Percentiles rank a stretch among this genome's conserved stretches.
Conservation (phyloP, 2,888 invertebrate species). For the Neoscelio sp. region DNA sequence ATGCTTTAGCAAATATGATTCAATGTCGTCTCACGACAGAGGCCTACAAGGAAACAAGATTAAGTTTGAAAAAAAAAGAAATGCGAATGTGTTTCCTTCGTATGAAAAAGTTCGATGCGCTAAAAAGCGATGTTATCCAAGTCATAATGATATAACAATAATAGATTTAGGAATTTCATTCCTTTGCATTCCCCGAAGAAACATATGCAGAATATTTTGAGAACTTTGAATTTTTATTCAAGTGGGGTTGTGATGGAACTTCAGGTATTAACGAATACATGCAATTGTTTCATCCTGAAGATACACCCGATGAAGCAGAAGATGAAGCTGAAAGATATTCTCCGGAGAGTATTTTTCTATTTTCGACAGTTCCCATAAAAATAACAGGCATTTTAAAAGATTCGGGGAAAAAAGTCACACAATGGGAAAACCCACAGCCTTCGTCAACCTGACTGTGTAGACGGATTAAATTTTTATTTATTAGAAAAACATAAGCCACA, state of each 20-base stretch:
- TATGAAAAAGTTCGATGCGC: constrained; percentile 2
- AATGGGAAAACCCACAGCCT: constrained; percentile 24
- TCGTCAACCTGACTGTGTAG: constrained; percentile 22
- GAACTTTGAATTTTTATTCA: constrained; percentile 27
- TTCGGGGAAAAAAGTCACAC: not conserved
- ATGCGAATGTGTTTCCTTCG: constrained; percentile 18
- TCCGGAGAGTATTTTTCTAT: constrained; percentile 18
- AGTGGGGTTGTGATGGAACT: constrained; percentile 55
- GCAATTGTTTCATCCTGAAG: constrained; percentile 20
- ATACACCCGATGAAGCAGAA: not conserved
- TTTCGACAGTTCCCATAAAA: constrained; percentile 20
- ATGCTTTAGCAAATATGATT: constrained; percentile 19
- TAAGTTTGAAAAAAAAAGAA: not conserved
- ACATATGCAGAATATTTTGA: not conserved
- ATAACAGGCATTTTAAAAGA: not conserved
- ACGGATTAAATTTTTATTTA: constrained; percentile 16
- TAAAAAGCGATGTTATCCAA: constrained; percentile 16
- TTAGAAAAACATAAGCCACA: constrained; percentile 19
- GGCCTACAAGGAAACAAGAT: constrained; percentile 4
- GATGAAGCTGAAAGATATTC: constrained; percentile 8
- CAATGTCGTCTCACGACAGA: not conserved
- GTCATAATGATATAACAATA: constrained; percentile 1
- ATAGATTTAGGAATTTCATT: constrained; percentile 11
- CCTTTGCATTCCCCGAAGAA: not conserved
- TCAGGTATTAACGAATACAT: constrained; percentile 22